Base-by-base conservation (phyloP, 2,888 invertebrate species). In the Alcis repandata region DNA sequence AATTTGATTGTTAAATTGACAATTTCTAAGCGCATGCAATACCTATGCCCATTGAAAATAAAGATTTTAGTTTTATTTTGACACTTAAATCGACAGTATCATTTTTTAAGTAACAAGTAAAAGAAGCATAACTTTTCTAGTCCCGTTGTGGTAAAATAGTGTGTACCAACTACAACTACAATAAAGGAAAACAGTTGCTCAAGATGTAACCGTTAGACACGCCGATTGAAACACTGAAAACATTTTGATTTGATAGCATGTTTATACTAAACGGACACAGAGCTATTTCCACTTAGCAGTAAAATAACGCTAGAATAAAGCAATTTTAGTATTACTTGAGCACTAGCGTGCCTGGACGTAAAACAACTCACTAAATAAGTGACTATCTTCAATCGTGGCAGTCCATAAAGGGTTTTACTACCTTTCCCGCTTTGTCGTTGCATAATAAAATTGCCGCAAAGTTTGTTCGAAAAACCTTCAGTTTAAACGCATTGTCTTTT, bases 371-470 rank as follows among this genome's bases (percentile, higher is more conserved):
- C 71, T 67, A 69, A 71, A 71, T 61, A 69, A 67, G 66, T 71
- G 64, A 63, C 65, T 71, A 71, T 71, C 68, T 69, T 66, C 65
- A 67, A 71, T 68, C 69, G 68, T 57, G 65, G 53, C 52, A 68
- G 67, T 69, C 59, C 69, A 69, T 69, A 68, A 73, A 73, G 67
- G 63, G 64, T 58, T 71, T 71, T 73, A 71, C 65, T 59, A 54
- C 66, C 45, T 60, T 52, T 62, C 63, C 62, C 69, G 68, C 67
- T 70, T 70, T 70, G 68, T 70, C 68, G 65, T 69, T 69, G 68
- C 65, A 70, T 67, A 67, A 63, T 72, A 67, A 72, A 72, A 69
- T 72, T 66, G 66, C 70, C 69, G 68, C 68, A 66, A 68, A 70
- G 63, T 68, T 64, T 64, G 45, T 56, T 60, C 68, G 63, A 66